Conservation (phyloP, 2,888 invertebrate species). For the Eilema caniola region DNA sequence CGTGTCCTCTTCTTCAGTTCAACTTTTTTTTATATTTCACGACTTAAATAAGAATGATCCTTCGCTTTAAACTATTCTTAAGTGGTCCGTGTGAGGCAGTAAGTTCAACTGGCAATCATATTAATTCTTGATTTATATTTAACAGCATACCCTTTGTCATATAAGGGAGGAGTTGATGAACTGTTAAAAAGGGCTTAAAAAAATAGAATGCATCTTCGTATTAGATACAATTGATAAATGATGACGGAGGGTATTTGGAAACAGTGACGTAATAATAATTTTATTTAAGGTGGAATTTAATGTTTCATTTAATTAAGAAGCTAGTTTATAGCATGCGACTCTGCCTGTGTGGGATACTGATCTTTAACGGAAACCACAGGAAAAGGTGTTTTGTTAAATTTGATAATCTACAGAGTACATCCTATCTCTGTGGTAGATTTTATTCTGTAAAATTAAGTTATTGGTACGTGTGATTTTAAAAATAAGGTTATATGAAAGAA, state of each 20-base stretch:
- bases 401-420: no score
- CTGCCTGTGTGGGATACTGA: no score
- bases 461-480: no score
- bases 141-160: slow-evolving; percentile 68
- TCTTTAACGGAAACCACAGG: no score
- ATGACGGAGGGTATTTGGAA: slow-evolving; percentile 20
- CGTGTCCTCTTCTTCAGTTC: no score
- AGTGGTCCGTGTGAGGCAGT: slow-evolving; percentile 60
- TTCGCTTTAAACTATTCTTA: slow-evolving; percentile 64
- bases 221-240: slow-evolving; percentile 27
- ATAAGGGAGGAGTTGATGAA: slow-evolving; percentile 60
- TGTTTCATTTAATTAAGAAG: not conserved
- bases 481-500: no score
- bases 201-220: slow-evolving; percentile 22
- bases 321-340: not conserved
- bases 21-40: not conserved
- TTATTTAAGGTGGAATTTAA: not conserved
- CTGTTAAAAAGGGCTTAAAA: slow-evolving; percentile 36
- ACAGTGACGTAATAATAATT: not conserved
- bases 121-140: slow-evolving; percentile 76
- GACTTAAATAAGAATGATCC: slow-evolving; percentile 38
- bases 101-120: slow-evolving; percentile 61
- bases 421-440: no score
- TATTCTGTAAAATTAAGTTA: no score
- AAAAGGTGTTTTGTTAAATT: no score